phyloP scores from a whole-genome alignment of 2,888 invertebrate species.

The Hydrotaea diabolus region DNA sequence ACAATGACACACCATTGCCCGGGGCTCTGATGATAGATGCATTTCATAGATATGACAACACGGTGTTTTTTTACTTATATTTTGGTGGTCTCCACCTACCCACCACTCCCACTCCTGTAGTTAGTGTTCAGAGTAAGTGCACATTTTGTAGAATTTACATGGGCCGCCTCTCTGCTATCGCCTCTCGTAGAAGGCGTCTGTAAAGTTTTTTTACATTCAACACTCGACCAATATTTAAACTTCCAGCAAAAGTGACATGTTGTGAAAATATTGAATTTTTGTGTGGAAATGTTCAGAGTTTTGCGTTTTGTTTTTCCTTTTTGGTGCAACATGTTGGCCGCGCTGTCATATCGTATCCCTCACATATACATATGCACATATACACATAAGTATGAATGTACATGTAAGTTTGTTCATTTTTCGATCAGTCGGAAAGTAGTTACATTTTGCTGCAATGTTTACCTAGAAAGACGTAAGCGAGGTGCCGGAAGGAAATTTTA shows the following conservation, averaged over 20 bases:
- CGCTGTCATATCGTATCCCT: too few species aligned
- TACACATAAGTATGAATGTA: too few species aligned
- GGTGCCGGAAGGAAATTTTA: too few species aligned
- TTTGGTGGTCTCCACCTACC: background rate
- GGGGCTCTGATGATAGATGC: conserved; percentile 45
- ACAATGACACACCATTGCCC: conserved; percentile 40
- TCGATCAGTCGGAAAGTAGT: background rate
- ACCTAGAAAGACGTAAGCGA: conserved; percentile 11
- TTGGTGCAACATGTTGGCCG: conserved; percentile 64
- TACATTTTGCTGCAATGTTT: conserved; percentile 28
- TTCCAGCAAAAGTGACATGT: conserved; percentile 60
- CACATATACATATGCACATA: conserved; percentile 3
- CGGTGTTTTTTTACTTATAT: conserved; percentile 3
- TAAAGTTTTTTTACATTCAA: conserved; percentile 21
- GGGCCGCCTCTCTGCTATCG: background rate
- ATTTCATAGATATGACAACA: conserved; percentile 61
- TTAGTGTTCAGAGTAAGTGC: background rate
- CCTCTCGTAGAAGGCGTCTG: background rate
- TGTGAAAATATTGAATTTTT: conserved; percentile 60
- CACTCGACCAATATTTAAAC: conserved; percentile 61
- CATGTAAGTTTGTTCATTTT: too few species aligned
- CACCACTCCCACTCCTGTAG: too few species aligned
- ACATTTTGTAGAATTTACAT: background rate
- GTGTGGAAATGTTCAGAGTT: conserved; percentile 3
- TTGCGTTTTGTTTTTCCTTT: conserved; percentile 37